phyloP scores from a whole-genome alignment of 2,797 vertebrate genomes.

The Astyanax mexicanus region DNA sequence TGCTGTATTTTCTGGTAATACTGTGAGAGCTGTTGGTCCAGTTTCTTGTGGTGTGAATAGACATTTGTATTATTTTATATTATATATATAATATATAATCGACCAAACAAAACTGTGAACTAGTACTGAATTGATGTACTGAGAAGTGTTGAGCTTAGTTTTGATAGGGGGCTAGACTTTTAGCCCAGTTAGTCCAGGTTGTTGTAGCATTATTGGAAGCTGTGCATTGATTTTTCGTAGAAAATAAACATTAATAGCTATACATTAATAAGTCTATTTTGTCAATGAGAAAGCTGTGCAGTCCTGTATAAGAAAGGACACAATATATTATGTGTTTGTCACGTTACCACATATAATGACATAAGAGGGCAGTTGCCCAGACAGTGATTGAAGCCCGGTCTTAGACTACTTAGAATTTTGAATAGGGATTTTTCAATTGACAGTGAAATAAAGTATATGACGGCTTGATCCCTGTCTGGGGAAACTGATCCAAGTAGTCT shows the following conservation, averaged over 20 bases:
- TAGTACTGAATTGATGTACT: not conserved
- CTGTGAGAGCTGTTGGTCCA: not conserved
- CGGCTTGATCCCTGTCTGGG: too few species aligned
- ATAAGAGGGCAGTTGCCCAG: too few species aligned
- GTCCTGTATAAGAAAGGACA: not conserved
- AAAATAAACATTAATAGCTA: not conserved
- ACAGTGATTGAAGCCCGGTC: too few species aligned
- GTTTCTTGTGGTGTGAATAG: slow-evolving; percentile 11
- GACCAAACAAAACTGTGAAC: slow-evolving; percentile 29
- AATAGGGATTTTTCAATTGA: too few species aligned
- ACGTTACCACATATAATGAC: not conserved
- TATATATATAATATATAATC: slow-evolving; percentile 6
- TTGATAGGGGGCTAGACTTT: not conserved
- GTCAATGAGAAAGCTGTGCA: not conserved
- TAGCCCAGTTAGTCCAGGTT: not conserved
- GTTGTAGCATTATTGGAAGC: not conserved
- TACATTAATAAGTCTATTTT: not conserved
- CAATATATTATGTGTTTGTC: not conserved
- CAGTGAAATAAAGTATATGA: too few species aligned
- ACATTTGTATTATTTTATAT: not conserved
- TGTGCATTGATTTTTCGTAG: not conserved
- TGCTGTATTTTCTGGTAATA: not conserved
- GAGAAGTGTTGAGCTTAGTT: not conserved
- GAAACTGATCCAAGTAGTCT: too few species aligned
- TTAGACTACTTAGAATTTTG: too few species aligned